Evolutionary conservation across 1,140 invertebrate species (phyloP).

Genomic region (Drosophila nigromelanica): DNA sequence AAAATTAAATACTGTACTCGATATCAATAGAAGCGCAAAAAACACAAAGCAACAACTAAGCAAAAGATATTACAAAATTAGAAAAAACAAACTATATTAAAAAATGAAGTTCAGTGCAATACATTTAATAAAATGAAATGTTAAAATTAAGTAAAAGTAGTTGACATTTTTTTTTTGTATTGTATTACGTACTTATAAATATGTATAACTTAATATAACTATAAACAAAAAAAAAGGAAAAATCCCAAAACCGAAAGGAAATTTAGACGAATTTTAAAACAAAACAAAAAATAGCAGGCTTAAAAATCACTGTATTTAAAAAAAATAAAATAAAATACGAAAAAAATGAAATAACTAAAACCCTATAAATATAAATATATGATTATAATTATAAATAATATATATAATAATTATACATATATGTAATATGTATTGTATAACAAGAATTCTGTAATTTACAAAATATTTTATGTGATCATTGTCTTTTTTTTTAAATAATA

Average conservation of each 20-base stretch:
- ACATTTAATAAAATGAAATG: conserved; percentile 47
- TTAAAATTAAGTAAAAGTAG: conserved; percentile 70
- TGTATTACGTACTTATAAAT: conserved; percentile 63
- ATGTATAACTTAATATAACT: conserved; percentile 56
- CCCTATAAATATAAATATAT: conserved; percentile 62
- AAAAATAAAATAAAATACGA: conserved; percentile 37
- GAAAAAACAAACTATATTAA: conserved; percentile 11
- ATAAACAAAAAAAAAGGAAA: conserved; percentile 27
- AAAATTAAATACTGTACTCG: conserved; percentile 11
- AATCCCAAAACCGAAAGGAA: conserved; percentile 50
- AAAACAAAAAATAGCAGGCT: conserved; percentile 59
- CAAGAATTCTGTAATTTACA: conserved; percentile 80
- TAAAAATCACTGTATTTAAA: conserved; percentile 61
- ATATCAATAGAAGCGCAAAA: conserved; percentile 20
- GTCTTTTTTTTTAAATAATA: conserved; percentile 75
- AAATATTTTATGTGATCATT: conserved; percentile 83
- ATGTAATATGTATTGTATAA: conserved; percentile 68
- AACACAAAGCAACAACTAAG: conserved; percentile 14
- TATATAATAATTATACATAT: conserved; percentile 64
- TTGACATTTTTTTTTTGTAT: conserved; percentile 70
- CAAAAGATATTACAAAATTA: conserved; percentile 19
- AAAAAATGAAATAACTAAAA: conserved; percentile 21
- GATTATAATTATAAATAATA: conserved; percentile 59
- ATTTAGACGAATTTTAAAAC: conserved; percentile 80
- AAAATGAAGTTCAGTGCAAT: conserved; percentile 67